Percentiles rank a stretch among this genome's conserved stretches.
These are phyloP conservation scores for Dilophus febrilis DNA, from an alignment of 2,888 invertebrate genomes.

Conservation along the genomic window DNA sequence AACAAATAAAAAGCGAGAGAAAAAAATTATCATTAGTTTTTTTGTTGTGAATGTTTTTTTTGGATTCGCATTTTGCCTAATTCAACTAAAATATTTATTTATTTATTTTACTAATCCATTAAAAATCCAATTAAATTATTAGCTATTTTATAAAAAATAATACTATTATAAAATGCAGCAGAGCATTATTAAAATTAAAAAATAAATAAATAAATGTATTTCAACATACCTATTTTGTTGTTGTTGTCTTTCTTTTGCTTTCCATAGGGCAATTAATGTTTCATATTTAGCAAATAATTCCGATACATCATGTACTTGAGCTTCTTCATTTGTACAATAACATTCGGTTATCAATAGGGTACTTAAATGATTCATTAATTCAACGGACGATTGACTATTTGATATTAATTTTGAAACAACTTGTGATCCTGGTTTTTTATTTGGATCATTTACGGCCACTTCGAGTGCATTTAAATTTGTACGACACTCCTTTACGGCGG, in stretches of 20 bases:
- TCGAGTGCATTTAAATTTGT: slow-evolving; percentile 48
- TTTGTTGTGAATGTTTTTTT: no score
- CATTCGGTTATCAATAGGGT: slow-evolving; percentile 57
- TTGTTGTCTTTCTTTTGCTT: slow-evolving; percentile 57
- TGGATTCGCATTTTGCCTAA: no score
- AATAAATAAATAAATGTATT: no score
- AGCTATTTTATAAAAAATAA: no score
- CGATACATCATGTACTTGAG: slow-evolving; percentile 45
- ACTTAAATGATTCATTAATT: slow-evolving; percentile 65
- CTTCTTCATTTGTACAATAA: slow-evolving; percentile 46
- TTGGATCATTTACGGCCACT: slow-evolving; percentile 38
- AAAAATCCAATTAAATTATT: no score
- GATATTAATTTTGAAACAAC: slow-evolving; percentile 59
- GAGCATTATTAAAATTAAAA: slow-evolving; percentile 8
- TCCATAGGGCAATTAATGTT: slow-evolving; percentile 48
- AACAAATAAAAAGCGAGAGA: no score
- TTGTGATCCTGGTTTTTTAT: slow-evolving; percentile 45
- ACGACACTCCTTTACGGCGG: slow-evolving; percentile 55
- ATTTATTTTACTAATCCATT: no score
- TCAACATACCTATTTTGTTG: slow-evolving; percentile 60
- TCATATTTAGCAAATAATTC: slow-evolving; percentile 49
- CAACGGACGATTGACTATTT: slow-evolving; percentile 63
- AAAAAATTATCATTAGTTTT: no score
- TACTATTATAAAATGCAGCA: slow-evolving; percentile 11
- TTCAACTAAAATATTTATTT: no score